These are phyloP conservation scores for Balaenoptera acutorostrata DNA, from an alignment of 2,113 vertebrate species.

Conservation along the genomic window DNA sequence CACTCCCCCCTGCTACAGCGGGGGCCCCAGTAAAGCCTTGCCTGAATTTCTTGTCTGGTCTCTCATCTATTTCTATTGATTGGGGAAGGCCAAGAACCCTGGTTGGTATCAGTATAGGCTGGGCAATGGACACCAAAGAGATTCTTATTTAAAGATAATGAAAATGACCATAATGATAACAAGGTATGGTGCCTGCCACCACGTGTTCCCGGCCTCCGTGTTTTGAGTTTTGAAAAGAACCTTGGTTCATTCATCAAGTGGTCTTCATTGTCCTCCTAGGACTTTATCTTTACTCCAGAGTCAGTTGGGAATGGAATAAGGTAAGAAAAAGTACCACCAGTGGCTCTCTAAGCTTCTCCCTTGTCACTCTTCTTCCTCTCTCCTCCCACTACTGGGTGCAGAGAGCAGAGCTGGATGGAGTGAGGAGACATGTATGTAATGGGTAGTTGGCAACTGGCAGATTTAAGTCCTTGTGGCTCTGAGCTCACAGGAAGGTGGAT, in stretches of 20 bases:
- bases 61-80: neutral
- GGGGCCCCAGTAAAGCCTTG: neutral
- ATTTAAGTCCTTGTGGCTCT: neutral
- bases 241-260: neutral
- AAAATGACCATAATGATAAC: neutral
- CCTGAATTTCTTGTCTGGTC: neutral
- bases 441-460: neutral
- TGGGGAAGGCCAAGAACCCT: neutral
- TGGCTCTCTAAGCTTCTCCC: neutral
- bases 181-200: neutral
- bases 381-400: neutral
- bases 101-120: neutral
- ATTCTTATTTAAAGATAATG: neutral
- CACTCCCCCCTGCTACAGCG: neutral
- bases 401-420: neutral
- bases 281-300: neutral
- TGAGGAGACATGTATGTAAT: neutral
- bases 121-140: neutral
- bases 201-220: neutral
- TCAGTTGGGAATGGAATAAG: neutral
- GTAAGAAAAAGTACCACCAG: neutral
- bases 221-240: neutral
- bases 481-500: neutral
- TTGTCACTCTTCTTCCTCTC: neutral
- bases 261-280: neutral